phyloP scores from a whole-genome alignment of 64 coral and sea anemone genomes.

The Dendrophyllia cribrosa region DNA sequence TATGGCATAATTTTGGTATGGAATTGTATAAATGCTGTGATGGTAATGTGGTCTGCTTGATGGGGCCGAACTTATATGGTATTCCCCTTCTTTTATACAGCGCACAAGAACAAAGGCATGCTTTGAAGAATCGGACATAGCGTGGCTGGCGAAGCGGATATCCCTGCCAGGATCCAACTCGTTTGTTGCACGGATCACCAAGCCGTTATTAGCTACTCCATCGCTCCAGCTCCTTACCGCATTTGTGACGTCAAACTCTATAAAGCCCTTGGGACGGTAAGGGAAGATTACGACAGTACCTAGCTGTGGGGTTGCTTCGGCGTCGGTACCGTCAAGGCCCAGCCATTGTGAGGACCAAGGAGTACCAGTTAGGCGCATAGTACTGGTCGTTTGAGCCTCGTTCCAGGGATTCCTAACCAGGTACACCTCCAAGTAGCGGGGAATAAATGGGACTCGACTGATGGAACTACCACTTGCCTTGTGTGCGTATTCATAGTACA shows the following conservation, averaged over 20 bases:
- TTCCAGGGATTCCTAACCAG: slow-evolving; percentile 28
- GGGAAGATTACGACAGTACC: slow-evolving; percentile 33
- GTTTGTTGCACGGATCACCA: slow-evolving; percentile 63
- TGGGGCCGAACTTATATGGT: too few species aligned
- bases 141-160: slow-evolving; percentile 70
- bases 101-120: slow-evolving; percentile 74
- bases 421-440: slow-evolving; percentile 4
- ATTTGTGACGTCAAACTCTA: slow-evolving; percentile 80
- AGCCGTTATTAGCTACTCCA: slow-evolving; percentile 69
- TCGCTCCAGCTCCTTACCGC: slow-evolving; percentile 68
- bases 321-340: slow-evolving; percentile 48
- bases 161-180: slow-evolving; percentile 46
- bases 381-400: slow-evolving; percentile 39
- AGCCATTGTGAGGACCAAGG: slow-evolving; percentile 61
- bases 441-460: not conserved
- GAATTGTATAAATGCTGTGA: too few species aligned
- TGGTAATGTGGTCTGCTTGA: too few species aligned
- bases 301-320: slow-evolving; percentile 45
- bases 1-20: too few species aligned
- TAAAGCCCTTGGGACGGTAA: slow-evolving; percentile 59
- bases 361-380: not conserved
- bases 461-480: slow-evolving; percentile 50
- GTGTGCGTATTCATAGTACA: slow-evolving; percentile 55
- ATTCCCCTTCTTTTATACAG: not conserved
- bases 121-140: slow-evolving; percentile 37